Percentiles rank a stretch among this genome's conserved stretches.
phyloP scores from a whole-genome alignment of 1,140 invertebrate genomes.

The Agrypnia vestita region DNA sequence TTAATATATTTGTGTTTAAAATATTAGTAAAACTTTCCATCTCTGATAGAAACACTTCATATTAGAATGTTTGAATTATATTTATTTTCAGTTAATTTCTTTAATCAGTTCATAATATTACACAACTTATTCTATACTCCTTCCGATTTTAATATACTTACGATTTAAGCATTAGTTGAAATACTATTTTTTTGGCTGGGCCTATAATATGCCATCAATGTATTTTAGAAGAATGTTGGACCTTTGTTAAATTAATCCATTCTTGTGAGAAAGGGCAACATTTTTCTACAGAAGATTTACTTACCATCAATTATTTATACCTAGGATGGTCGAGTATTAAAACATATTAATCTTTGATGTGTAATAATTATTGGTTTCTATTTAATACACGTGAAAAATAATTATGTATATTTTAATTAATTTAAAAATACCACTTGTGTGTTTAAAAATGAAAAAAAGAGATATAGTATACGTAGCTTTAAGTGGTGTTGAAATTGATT shows the following conservation, averaged over 20 bases:
- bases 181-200: no score
- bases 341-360: constrained; percentile 20
- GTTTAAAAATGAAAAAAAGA: constrained; percentile 19
- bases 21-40: no score
- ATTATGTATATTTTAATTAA: constrained; percentile 11
- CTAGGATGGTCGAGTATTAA: constrained; percentile 18
- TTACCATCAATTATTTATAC: constrained; percentile 29
- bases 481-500: neutral
- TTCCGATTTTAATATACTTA: no score
- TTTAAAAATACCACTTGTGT: constrained; percentile 1
- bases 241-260: neutral
- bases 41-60: no score
- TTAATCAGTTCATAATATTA: no score
- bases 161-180: no score
- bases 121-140: no score
- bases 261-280: no score
- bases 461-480: neutral
- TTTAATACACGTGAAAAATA: neutral
- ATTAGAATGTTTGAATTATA: no score
- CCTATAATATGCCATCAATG: neutral
- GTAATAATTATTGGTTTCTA: neutral
- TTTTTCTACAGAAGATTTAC: neutral
- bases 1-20: no score
- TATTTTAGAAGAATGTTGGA: neutral
- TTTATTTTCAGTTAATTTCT: no score